Conservation (phyloP, 2,113 vertebrate species). For the Zingel zingel region DNA sequence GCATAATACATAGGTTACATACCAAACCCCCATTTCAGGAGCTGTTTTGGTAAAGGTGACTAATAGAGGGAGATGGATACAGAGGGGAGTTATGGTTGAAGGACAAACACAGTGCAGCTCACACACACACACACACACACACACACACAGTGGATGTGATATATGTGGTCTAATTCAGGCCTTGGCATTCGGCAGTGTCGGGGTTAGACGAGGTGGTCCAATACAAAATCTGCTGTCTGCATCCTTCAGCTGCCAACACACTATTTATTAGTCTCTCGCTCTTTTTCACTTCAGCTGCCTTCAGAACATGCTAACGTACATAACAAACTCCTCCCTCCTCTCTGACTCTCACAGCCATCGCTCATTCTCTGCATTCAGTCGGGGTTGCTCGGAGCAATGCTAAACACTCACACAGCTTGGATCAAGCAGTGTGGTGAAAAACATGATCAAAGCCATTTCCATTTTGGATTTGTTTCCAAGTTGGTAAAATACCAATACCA, state of each 20-base stretch:
- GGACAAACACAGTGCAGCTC: background rate
- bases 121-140: background rate
- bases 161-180: slow-evolving; percentile 30
- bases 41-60: slow-evolving; percentile 30
- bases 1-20: slow-evolving; percentile 13
- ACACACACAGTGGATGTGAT: slow-evolving; percentile 32
- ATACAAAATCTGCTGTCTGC: slow-evolving; percentile 39
- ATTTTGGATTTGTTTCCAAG: background rate
- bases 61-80: background rate
- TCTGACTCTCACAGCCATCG: background rate
- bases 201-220: slow-evolving; percentile 47
- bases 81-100: slow-evolving; percentile 4
- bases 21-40: slow-evolving; percentile 17
- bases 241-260: slow-evolving; percentile 38
- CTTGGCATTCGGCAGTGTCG: slow-evolving; percentile 28
- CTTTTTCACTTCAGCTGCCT: slow-evolving; percentile 42
- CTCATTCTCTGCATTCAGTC: slow-evolving; percentile 2
- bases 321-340: slow-evolving; percentile 1
- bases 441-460: background rate
- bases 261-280: slow-evolving; percentile 60
- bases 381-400: background rate
- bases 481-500: no score
- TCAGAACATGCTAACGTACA: slow-evolving; percentile 17
- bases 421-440: background rate
- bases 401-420: background rate